Evolutionary conservation across 2,113 vertebrate species (phyloP), one percentile per base, ranked within the genome.

Genomic region (Bos javanicus): DNA sequence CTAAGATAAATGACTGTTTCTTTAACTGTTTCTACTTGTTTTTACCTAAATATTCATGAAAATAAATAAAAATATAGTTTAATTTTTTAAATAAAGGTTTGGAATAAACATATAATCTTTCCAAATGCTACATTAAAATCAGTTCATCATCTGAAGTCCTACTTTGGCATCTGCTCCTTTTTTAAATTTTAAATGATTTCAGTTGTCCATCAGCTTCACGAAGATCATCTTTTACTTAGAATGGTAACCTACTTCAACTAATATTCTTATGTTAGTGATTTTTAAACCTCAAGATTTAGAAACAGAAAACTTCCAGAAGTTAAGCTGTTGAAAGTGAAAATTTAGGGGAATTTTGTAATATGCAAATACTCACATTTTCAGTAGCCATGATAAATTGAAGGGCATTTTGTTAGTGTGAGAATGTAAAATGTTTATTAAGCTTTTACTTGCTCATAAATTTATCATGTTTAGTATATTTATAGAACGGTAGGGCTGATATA

Each of bases 211-310:
- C 96, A 98, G 62, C 17, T 90, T 87, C 95, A 76, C 59, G 92
- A 93, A 98, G 98, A 97, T 83, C 30, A 26, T 86, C 19, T 96
- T 97, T 97, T 97, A 81, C 87, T 98, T 97, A 98, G 93, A 95
- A 96, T 64, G 95, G 54, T 94, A 97, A 95, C 94, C 87, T 52
- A 80, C 59, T 98, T 87, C 97, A 98, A 98, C 78, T 97, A 98
- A 95, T 97, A 93, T 84, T 97, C 64, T 78, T 57, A 88, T 59
- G 90, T 91, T 96, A 97, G 46, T 94, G 95, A 98, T 96, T 97
- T 98, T 96, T 92, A 85, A 96, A 88, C 21, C 8, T 62, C 8
- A 39, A 97, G 17, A 86, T 89, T 82, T 76, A 95, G 39, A 84
- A 59, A 90, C 48, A 59, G 46, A 87, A 95, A 87, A 78, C 39